These are phyloP conservation scores for Porphyrio hochstetteri DNA, from an alignment of 2,113 vertebrate genomes.

Conservation along the genomic window DNA sequence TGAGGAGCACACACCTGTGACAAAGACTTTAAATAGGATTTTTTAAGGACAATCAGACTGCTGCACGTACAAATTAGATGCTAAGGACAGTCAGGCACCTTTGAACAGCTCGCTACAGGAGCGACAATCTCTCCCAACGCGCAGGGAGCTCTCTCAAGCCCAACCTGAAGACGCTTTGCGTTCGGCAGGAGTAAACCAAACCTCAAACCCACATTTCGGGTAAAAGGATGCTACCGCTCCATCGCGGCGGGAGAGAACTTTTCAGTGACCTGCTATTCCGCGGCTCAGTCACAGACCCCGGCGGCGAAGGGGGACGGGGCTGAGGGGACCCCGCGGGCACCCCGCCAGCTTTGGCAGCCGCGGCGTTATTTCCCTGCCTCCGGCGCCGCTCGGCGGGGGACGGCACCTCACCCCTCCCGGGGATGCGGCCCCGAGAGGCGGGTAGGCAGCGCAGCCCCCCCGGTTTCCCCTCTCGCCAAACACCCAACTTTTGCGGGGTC, in stretches of 20 bases:
- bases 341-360: background rate
- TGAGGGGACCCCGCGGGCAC: background rate
- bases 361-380: background rate
- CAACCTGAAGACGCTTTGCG: background rate
- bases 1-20: background rate
- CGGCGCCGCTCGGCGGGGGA: background rate
- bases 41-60: background rate
- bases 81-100: background rate
- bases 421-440: no score
- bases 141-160: background rate
- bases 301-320: accelerated
- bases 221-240: background rate
- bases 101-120: background rate
- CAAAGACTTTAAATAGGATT: background rate
- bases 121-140: background rate
- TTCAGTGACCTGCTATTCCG: accelerated
- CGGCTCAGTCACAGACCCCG: background rate
- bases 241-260: background rate
- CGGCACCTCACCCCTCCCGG: background rate
- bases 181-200: background rate
- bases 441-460: background rate
- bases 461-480: background rate
- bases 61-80: background rate
- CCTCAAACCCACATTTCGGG: background rate
- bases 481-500: background rate